Base-by-base conservation (phyloP, 2,888 invertebrate genomes). In the Geophilus truncorum region DNA sequence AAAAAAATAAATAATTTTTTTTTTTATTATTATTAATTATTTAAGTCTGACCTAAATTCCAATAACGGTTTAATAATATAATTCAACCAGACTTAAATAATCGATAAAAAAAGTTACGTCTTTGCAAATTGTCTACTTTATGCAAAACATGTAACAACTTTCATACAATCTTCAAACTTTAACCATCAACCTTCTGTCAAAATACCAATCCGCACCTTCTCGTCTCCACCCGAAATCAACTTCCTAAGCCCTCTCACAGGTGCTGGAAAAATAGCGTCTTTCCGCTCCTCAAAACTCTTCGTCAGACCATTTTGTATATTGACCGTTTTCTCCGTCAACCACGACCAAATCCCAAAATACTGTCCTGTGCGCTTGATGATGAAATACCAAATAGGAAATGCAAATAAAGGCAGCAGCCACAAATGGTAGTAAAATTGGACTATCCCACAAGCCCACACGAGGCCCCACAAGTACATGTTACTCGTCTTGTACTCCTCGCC, bases 371-470 rank as follows among this genome's bases (percentile, higher is more conserved):
- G 85, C 83, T 90, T 91, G 15, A 93, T 84, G 10, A 90, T 87
- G 86, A 93, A 93, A 83, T 93, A 92, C 0, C 91, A 89, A 80
- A 95, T 88, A 7, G 95, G 95, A 83, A 96, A 89, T 0, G 93
- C 90, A 79, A 94, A 89, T 28, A 96, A 90, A 7, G 93, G 91
- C 83, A 94, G 87, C 81, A 95, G 88, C 93, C 95, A 94, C 79
- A 93, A 90, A 85, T 96, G 92, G 84, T 93, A 93, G 92, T 95
- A 96, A 18, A 96, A 89, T 34, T 95, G 89, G 88, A 96, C 94
- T 80, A 93, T 90, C 7, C 92, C 88, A 84, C 96, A 95, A 1
- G 93, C 93, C 89, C 94, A 95, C 83, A 95, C 89, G 12, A 96
- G 83, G 18, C 84, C 85, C 78, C 87, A 86, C 80, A 88, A 86